phyloP scores from a whole-genome alignment of 2,888 invertebrate genomes.

The Eupeodes latifasciatus region DNA sequence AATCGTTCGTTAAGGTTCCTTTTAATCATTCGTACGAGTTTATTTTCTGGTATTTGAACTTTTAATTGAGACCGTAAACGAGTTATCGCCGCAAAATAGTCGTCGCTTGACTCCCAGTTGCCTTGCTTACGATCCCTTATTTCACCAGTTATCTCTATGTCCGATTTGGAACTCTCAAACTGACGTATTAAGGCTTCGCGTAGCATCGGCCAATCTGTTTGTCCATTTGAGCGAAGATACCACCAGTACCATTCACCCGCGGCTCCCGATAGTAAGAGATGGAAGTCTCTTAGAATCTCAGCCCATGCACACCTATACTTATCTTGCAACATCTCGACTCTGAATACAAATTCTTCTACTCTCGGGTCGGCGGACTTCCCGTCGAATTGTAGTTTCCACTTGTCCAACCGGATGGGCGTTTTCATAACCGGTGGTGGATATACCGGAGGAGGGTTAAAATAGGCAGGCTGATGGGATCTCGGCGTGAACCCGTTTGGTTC shows the following conservation, averaged over 20 bases:
- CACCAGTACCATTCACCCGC: slow-evolving; percentile 45
- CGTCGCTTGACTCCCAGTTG: slow-evolving; percentile 34
- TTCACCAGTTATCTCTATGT: slow-evolving; percentile 12
- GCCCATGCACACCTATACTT: slow-evolving; percentile 34
- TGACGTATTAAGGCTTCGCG: slow-evolving; percentile 17
- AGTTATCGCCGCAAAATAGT: slow-evolving; percentile 11
- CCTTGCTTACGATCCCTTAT: slow-evolving; percentile 47
- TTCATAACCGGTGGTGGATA: background rate
- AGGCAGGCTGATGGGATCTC: background rate
- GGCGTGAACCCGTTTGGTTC: no score
- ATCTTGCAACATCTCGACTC: slow-evolving; percentile 16
- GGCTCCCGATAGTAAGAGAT: slow-evolving; percentile 18
- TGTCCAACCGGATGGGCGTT: background rate
- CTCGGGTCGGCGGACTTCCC: slow-evolving; percentile 3
- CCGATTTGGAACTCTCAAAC: slow-evolving; percentile 30
- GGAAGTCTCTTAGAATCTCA: slow-evolving; percentile 34
- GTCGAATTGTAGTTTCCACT: slow-evolving; percentile 50
- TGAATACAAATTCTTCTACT: slow-evolving; percentile 35
- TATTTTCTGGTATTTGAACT: slow-evolving; percentile 21
- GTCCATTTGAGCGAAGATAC: slow-evolving; percentile 4
- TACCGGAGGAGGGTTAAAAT: background rate
- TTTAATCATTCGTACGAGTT: slow-evolving; percentile 25
- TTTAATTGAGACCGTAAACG: slow-evolving; percentile 23
- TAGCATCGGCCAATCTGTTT: slow-evolving; percentile 23
- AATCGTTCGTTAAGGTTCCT: slow-evolving; percentile 18